Conservation (phyloP, 2,113 vertebrate species). For the Macquaria ambigua region DNA sequence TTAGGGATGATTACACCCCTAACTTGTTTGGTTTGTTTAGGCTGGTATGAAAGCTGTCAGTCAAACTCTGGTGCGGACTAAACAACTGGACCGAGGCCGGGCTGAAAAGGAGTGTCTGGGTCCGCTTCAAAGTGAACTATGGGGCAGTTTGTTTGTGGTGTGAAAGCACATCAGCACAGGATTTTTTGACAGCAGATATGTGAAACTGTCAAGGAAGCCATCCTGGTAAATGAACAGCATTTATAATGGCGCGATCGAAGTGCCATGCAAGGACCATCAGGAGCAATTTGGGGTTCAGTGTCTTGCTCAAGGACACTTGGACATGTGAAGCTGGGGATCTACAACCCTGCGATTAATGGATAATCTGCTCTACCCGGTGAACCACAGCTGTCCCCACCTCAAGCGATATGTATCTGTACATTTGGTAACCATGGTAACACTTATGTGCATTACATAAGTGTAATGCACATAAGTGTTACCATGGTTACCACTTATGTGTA, state of each 20-base stretch:
- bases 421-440: not conserved
- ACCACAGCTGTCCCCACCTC: not conserved
- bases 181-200: not conserved
- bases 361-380: not conserved
- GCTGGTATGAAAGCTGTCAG: not conserved
- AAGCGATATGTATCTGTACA: not conserved
- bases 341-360: not conserved
- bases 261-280: not conserved
- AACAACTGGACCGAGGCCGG: not conserved
- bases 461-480: no score
- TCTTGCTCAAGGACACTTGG: not conserved
- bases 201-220: not conserved
- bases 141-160: not conserved
- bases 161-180: not conserved
- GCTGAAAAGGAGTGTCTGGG: not conserved
- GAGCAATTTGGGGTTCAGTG: not conserved
- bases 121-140: not conserved
- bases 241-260: no score
- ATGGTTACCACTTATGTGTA: not conserved
- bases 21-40: not conserved
- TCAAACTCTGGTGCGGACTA: not conserved
- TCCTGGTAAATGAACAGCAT: not conserved
- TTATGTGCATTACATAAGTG: not conserved
- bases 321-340: not conserved
- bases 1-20: no score